Evolutionary conservation across 2,113 vertebrate species (phyloP).

Genomic region (Macquaria ambigua): DNA sequence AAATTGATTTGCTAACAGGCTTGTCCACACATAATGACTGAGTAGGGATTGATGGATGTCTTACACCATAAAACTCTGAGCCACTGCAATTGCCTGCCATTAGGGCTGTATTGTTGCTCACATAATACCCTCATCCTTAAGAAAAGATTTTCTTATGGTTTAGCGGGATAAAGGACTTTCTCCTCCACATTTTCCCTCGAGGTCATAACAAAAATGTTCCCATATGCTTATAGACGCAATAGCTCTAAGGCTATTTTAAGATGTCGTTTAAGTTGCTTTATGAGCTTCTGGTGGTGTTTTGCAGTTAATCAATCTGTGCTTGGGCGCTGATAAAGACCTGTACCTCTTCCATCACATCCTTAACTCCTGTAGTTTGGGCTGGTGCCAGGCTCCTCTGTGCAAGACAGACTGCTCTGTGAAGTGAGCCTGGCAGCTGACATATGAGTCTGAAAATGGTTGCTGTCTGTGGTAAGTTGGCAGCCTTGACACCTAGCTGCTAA

Average conservation of each 20-base stretch:
- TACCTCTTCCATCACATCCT: slow-evolving; percentile 44
- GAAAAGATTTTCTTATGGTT: slow-evolving; percentile 67
- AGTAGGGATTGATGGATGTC: slow-evolving; percentile 82
- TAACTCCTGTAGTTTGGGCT: slow-evolving; percentile 63
- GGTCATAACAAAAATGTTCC: slow-evolving; percentile 46
- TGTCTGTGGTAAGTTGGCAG: slow-evolving; percentile 64
- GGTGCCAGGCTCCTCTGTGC: slow-evolving; percentile 50
- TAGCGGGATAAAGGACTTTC: slow-evolving; percentile 32
- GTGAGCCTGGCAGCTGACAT: slow-evolving; percentile 78
- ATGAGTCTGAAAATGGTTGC: slow-evolving; percentile 70
- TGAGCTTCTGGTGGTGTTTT: slow-evolving; percentile 42
- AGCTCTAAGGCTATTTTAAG: slow-evolving; percentile 42
- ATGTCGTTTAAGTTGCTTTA: slow-evolving; percentile 57
- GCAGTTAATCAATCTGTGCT: slow-evolving; percentile 69
- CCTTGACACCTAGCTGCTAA: slow-evolving; percentile 65
- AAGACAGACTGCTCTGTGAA: slow-evolving; percentile 60
- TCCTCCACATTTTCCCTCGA: slow-evolving; percentile 43
- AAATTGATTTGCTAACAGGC: slow-evolving; percentile 84
- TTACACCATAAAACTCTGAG: slow-evolving; percentile 81
- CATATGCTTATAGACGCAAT: slow-evolving; percentile 33
- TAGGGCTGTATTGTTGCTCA: slow-evolving; percentile 76
- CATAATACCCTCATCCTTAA: slow-evolving; percentile 67
- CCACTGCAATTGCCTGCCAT: slow-evolving; percentile 78
- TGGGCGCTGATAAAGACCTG: slow-evolving; percentile 51
- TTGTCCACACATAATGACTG: slow-evolving; percentile 83